Conservation (phyloP, 23 tunicate species). For the Trididemnum clinides region DNA sequence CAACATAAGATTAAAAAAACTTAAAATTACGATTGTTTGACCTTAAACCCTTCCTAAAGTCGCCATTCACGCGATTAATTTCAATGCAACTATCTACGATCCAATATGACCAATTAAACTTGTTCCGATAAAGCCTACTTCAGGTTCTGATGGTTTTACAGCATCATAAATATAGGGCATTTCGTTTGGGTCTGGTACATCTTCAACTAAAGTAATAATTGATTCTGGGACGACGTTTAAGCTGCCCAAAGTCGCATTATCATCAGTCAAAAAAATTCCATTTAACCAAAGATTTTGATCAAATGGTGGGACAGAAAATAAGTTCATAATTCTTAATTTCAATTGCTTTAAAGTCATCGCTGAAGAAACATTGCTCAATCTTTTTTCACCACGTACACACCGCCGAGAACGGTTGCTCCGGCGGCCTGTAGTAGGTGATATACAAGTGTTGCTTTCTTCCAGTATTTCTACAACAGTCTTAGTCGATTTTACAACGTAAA, state of each 20-base stretch:
- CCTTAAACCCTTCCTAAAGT: too few relatives aligned
- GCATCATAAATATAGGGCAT: slow-evolving; percentile 30
- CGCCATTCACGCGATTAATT: too few relatives aligned
- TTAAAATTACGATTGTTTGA: too few relatives aligned
- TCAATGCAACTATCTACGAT: not conserved
- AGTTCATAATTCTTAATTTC: slow-evolving; percentile 67
- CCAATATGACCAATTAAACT: slow-evolving; percentile 42
- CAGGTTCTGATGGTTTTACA: slow-evolving; percentile 43
- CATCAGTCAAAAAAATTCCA: slow-evolving; percentile 34
- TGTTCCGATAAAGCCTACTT: slow-evolving; percentile 85
- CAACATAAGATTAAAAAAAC: too few relatives aligned
- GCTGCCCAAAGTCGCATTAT: slow-evolving; percentile 48
- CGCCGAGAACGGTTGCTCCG: slow-evolving; percentile 28
- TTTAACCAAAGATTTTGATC: slow-evolving; percentile 84
- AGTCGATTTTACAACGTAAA: slow-evolving; percentile 40
- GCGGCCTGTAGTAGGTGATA: not conserved
- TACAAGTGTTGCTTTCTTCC: not conserved
- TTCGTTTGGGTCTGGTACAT: slow-evolving; percentile 55
- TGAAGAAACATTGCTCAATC: slow-evolving; percentile 56
- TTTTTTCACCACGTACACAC: slow-evolving; percentile 69
- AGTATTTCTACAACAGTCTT: slow-evolving; percentile 22
- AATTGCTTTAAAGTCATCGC: slow-evolving; percentile 69
- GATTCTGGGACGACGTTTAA: slow-evolving; percentile 50
- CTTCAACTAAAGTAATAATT: slow-evolving; percentile 56
- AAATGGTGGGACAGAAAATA: slow-evolving; percentile 83